phyloP scores from a whole-genome alignment of 2,113 vertebrate species.

The Archilochus colubris region DNA sequence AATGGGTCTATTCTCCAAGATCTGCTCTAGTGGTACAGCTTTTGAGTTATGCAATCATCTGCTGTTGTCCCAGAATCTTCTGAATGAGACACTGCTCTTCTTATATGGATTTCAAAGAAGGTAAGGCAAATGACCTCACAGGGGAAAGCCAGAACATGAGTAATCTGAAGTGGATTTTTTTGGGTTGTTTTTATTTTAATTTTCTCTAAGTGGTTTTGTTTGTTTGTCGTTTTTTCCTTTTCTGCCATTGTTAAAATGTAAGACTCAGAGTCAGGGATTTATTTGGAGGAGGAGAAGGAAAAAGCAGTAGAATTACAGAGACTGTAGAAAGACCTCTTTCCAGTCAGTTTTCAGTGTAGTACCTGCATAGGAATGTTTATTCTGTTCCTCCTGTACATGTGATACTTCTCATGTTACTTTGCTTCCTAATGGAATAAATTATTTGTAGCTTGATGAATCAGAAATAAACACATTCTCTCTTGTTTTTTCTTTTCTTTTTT shows the following conservation, averaged over 20 bases:
- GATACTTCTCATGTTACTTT: not conserved
- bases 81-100: not conserved
- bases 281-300: not conserved
- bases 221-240: not conserved
- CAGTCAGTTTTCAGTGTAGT: not conserved
- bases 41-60: not conserved
- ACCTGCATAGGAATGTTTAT: not conserved
- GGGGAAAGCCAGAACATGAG: not conserved
- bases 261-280: not conserved
- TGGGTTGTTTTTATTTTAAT: too few species aligned
- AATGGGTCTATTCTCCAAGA: not conserved
- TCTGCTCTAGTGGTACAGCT: not conserved
- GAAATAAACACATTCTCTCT: not conserved
- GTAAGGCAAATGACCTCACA: not conserved
- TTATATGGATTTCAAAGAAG: not conserved
- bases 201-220: too few species aligned
- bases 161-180: not conserved
- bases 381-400: not conserved
- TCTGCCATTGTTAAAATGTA: not conserved
- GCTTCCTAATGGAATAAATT: not conserved
- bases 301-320: not conserved
- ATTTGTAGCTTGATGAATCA: not conserved
- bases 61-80: not conserved
- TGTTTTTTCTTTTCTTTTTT: not conserved
- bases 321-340: not conserved